Percentiles rank a stretch among this genome's conserved stretches.
These are phyloP conservation scores for Platycercus adscitus DNA, from an alignment of 2,113 vertebrate genomes.

Conservation along the genomic window DNA sequence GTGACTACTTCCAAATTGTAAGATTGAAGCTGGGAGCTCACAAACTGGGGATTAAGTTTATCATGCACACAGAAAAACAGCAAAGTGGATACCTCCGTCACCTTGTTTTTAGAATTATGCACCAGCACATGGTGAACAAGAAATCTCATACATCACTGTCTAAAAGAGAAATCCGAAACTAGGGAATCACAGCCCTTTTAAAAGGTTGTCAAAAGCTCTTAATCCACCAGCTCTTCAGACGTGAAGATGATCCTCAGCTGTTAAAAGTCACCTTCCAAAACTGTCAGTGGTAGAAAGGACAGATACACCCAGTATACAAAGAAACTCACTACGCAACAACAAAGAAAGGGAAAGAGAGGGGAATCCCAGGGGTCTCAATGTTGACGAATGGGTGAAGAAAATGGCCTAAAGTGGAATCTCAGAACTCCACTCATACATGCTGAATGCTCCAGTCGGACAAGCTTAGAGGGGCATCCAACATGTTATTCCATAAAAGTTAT, in stretches of 20 bases:
- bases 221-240: neutral
- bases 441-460: neutral
- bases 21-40: neutral
- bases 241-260: neutral
- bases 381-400: neutral
- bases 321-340: neutral
- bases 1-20: neutral
- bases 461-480: neutral
- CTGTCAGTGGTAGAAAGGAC: neutral
- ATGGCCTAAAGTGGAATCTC: neutral
- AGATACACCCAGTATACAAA: neutral
- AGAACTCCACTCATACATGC: neutral
- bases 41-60: neutral
- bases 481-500: neutral
- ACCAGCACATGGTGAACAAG: neutral
- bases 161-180: neutral
- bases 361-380: neutral
- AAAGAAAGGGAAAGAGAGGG: neutral
- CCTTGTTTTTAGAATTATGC: neutral
- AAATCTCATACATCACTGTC: neutral
- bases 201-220: neutral
- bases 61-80: neutral
- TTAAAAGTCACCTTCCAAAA: neutral
- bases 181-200: neutral
- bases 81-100: neutral